Conservation (phyloP, 1,140 invertebrate species). For the Drosophila triauraria region DNA sequence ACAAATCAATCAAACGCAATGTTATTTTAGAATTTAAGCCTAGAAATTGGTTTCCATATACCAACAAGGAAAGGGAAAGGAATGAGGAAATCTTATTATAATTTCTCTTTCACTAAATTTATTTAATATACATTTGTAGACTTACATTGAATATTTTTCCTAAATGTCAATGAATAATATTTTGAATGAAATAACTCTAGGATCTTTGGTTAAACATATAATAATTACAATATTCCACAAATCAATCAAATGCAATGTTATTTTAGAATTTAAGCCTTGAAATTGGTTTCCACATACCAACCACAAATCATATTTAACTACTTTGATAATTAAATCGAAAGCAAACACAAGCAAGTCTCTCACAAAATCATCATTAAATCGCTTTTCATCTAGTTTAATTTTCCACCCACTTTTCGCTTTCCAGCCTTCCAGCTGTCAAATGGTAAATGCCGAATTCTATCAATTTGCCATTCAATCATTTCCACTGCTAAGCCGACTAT, state of each 20-base stretch:
- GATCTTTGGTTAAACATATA: too few species aligned
- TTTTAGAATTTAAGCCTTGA: background rate
- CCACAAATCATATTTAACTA: conserved; percentile 7
- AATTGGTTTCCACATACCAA: background rate
- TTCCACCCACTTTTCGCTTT: background rate
- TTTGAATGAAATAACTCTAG: too few species aligned
- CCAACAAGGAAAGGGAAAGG: too few species aligned
- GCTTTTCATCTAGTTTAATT: conserved; percentile 17
- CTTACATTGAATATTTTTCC: background rate
- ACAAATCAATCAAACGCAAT: background rate
- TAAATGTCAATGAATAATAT: background rate
- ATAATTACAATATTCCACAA: background rate
- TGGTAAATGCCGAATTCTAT: conserved; percentile 41
- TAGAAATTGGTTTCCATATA: background rate
- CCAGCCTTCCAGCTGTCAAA: conserved; percentile 17
- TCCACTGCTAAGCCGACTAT: conserved; percentile 53
- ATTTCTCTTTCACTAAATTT: background rate
- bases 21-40: background rate
- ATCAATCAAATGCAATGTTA: background rate
- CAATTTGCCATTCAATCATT: conserved; percentile 54
- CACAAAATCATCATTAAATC: conserved; percentile 1
- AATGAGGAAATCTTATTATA: background rate
- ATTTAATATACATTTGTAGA: background rate
- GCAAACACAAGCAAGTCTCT: conserved; percentile 5
- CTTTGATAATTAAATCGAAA: conserved; percentile 18